These are phyloP conservation scores for Nylanderia fulva DNA, from an alignment of 1,140 invertebrate genomes.

Conservation along the genomic window DNA sequence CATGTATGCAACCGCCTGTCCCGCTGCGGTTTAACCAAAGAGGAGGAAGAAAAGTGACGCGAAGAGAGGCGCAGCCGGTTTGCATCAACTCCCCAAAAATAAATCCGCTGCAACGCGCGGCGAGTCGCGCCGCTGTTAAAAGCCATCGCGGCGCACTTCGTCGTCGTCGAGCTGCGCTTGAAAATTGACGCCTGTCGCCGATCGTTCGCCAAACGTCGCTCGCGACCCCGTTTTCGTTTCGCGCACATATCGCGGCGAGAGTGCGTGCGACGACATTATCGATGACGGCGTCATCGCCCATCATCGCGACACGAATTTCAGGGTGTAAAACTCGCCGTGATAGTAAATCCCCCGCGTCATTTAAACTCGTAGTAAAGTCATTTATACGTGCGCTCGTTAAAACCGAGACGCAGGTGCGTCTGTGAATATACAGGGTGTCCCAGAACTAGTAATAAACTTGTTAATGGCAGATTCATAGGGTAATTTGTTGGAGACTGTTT, in stretches of 20 bases:
- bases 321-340: no score
- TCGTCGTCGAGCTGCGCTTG: constrained; percentile 22
- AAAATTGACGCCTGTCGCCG: constrained; percentile 37
- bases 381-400: background rate
- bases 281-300: constrained; percentile 16
- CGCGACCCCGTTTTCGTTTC: constrained; percentile 9
- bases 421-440: no score
- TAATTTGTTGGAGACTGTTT: no score
- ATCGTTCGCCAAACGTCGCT: constrained; percentile 37
- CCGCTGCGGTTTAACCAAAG: constrained; percentile 29
- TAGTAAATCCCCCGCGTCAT: background rate
- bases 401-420: background rate
- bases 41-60: constrained; percentile 42
- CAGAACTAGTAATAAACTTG: no score
- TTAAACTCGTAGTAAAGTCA: background rate
- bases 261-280: background rate
- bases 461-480: no score
- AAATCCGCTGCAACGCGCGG: constrained; percentile 48
- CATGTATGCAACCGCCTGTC: constrained; percentile 17
- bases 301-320: no score
- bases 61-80: constrained; percentile 59
- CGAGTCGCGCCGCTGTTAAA: constrained; percentile 6
- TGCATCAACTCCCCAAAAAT: constrained; percentile 70
- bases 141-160: background rate
- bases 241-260: background rate